Conservation (phyloP, 2,113 vertebrate genomes). For the Oreotrochilus melanogaster region DNA sequence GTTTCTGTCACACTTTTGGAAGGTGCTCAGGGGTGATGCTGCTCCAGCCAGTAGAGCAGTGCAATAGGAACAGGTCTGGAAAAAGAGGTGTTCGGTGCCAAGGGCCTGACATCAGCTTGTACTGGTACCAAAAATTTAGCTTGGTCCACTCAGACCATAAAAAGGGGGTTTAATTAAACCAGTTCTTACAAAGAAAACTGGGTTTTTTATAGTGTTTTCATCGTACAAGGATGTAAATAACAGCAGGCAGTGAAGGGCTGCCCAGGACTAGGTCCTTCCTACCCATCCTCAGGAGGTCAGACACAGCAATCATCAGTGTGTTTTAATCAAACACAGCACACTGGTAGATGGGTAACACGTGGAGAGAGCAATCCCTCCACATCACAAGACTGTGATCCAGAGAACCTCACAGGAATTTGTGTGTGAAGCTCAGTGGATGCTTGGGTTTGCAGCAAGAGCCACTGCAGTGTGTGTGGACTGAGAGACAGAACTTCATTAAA, state of each 20-base stretch:
- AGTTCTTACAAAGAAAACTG: background rate
- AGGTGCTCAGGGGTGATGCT: background rate
- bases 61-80: background rate
- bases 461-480: background rate
- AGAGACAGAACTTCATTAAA: background rate
- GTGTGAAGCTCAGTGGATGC: background rate
- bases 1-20: constrained; percentile 49
- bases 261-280: background rate
- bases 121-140: too few relatives aligned
- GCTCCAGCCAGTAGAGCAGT: background rate
- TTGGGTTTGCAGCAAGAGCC: background rate
- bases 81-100: background rate
- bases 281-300: background rate
- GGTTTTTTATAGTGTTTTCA: background rate
- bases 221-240: background rate
- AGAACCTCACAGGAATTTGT: background rate
- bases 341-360: background rate
- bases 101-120: constrained; percentile 28
- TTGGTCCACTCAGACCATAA: too few relatives aligned
- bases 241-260: background rate
- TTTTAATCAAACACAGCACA: background rate
- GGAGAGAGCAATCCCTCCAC: background rate
- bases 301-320: background rate
- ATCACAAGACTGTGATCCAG: background rate
- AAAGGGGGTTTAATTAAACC: background rate